Conservation (phyloP, 2,113 vertebrate species). For the Paramisgurnus dabryanus region DNA sequence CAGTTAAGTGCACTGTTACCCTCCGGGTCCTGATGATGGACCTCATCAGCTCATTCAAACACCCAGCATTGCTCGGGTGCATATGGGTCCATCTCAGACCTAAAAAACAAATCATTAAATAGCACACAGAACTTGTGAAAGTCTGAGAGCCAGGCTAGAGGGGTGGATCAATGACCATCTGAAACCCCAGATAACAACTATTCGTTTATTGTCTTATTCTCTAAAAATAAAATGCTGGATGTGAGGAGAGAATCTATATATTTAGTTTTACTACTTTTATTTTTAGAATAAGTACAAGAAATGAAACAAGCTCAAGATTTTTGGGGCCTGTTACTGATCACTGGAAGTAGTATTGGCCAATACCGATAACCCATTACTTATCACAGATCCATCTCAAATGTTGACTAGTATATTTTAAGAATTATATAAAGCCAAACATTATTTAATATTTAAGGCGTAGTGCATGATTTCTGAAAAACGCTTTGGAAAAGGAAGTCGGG, state of each 20-base stretch:
- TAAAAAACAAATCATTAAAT: constrained; percentile 29
- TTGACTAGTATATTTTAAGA: no score
- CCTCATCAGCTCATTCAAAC: constrained; percentile 37
- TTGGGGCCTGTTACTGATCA: no score
- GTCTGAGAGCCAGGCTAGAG: constrained; percentile 6
- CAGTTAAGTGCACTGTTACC: constrained; percentile 42
- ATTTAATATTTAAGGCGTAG: no score
- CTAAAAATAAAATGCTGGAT: background rate
- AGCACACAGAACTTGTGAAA: constrained; percentile 27
- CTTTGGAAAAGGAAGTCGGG: no score
- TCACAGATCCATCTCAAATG: no score
- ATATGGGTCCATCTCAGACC: constrained; percentile 39
- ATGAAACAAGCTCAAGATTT: no score
- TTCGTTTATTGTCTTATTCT: constrained; percentile 11
- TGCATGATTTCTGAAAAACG: no score
- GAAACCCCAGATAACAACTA: constrained; percentile 16
- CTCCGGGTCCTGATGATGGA: constrained; percentile 28
- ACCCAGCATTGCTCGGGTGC: constrained; percentile 11
- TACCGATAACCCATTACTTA: no score
- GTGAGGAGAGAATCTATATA: background rate
- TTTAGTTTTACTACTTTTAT: background rate
- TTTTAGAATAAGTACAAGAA: background rate
- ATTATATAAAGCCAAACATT: no score
- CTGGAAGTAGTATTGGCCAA: no score
- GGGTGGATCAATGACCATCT: constrained; percentile 16